Base-by-base conservation (phyloP, 1,140 invertebrate genomes). In the Drosophila prosaltans region DNA sequence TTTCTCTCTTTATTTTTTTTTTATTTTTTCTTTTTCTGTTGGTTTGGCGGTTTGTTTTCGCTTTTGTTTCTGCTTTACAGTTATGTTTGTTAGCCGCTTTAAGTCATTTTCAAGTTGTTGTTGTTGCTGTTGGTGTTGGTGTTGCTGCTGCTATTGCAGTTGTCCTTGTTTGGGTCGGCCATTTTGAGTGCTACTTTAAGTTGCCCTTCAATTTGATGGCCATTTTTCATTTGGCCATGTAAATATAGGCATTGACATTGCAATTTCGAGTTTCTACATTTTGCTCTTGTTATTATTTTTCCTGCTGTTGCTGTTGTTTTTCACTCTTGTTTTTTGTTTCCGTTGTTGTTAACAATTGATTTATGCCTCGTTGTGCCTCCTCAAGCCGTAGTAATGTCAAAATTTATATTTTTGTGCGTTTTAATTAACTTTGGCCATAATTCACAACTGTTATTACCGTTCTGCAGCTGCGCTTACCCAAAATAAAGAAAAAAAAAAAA, bases 211-310 rank as follows among this genome's bases (percentile, higher is more conserved):
- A 78, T 78, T 78, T 78, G 68, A 69, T 69, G 84, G 73, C 83
- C 80, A 89, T 88, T 88, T 88, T 74, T 80, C 80, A 80, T 74
- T 64, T 55, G 65, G 70, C 76, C 84, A 72, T 83, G 83, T 83
- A 88, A 88, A 89, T 80, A 89, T 83, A 78, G 70, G 62, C 83
- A 83, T 89, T 80, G 76, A 84, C 84, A 88, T 83, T 55, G 41
- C 55, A 45, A 60, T 69, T 72, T 68, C 45, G 28, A 60, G 65
- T 48, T 55, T 51, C 65, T 65, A 66, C 72, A 73, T 72, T 57
- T 65, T 64, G 55, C 39, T n/a, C 58, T n/a, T 63, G 65, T 70
- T 77, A 79, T 71, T 85, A 67, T 55, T 41, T 57, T 32, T 28
- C 9, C 36, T 62, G 58, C 16, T 59, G 30, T 36, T 70, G 48